These are phyloP conservation scores for Dimorphilus gyrociliatus DNA, from an alignment of 2,888 invertebrate genomes.

Conservation along the genomic window DNA sequence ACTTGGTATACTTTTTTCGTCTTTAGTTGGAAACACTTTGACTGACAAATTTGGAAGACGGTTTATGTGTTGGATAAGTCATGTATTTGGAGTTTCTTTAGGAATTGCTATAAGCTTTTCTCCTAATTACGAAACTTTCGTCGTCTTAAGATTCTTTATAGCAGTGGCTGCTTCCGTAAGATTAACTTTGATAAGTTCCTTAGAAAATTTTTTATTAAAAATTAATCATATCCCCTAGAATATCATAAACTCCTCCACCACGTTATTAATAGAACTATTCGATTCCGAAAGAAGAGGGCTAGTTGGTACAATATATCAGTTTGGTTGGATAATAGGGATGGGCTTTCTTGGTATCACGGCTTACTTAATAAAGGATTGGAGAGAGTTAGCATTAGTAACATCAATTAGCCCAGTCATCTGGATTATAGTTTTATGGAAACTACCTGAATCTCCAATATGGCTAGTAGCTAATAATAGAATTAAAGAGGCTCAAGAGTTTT, in stretches of 20 bases:
- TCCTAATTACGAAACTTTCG: constrained; percentile 12
- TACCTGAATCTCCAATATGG: constrained; percentile 10
- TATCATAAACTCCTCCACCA: no score
- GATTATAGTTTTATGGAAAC: constrained; percentile 9
- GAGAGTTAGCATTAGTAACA: constrained; percentile 9
- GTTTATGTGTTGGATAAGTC: constrained; percentile 11
- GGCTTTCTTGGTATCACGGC: constrained; percentile 9
- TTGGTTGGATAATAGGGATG: constrained; percentile 10
- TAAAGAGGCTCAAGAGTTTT: constrained; percentile 8
- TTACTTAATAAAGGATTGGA: constrained; percentile 11
- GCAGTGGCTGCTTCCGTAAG: constrained; percentile 11
- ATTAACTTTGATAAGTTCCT: no score
- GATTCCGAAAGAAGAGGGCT: constrained; percentile 10
- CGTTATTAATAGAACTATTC: no score
- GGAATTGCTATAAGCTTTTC: constrained; percentile 10
- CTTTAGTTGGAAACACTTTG: constrained; percentile 17
- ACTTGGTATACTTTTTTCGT: constrained; percentile 20
- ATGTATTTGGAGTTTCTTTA: constrained; percentile 8
- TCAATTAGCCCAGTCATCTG: constrained; percentile 7
- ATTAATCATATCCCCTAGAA: no score
- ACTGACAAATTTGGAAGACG: constrained; percentile 20
- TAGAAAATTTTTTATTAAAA: no score
- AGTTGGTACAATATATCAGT: constrained; percentile 8
- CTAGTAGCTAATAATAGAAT: constrained; percentile 7
- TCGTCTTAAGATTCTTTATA: constrained; percentile 12